Base-by-base conservation (phyloP, 2,113 vertebrate species). In the Lethenteron camtschaticum region DNA sequence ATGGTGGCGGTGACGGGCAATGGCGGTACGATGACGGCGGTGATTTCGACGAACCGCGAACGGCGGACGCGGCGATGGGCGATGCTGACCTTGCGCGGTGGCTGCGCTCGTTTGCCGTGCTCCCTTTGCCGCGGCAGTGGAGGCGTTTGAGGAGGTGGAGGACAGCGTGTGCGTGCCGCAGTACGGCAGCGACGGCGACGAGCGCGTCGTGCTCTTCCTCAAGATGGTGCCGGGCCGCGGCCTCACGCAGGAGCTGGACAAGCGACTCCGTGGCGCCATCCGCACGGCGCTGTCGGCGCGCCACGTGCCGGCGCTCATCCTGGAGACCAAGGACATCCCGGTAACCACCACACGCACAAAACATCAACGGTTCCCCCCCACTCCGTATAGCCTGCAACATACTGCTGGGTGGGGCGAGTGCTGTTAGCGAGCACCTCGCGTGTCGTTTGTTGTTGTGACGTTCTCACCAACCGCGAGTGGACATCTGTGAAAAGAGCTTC, bases 91-190 rank as follows among this genome's bases (percentile, higher is more conserved):
- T 7, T 41, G 41, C 41, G 5, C 41, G 41, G 41, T 7, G 41
- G 41, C 6, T 5, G 41, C 1, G 41, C 41, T 41, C 41, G 41
- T 6, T 41, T 41, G 41, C 41, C 41, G 41, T 7, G 41, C 10
- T 9, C 10, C 2, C 63, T 20, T 66, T 20, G 8, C 10, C n/a
- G n/a, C 11, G 58, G 1, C 81, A 96, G 94, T 99, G 77, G 94
- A 99, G 76, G 87, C 88, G 1, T 99, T 99, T 2, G 90, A 90
- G 75, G 90, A 95, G 57, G 90, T 96, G 68, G 81, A 77, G 0
- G 94, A 99, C 78, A 95, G 90, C 73, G 83, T 99, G 0, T 99
- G 94, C 1, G 82, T 96, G 3, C 88, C 94, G 4, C 92, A 99
- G 83, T 90, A 90, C 80, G 89, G 78, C 75, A 75, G 76, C 2